Evolutionary conservation across 2,888 invertebrate species (phyloP), one percentile per base, ranked within the genome.

Genomic region (Phyllotreta cruciferae): DNA sequence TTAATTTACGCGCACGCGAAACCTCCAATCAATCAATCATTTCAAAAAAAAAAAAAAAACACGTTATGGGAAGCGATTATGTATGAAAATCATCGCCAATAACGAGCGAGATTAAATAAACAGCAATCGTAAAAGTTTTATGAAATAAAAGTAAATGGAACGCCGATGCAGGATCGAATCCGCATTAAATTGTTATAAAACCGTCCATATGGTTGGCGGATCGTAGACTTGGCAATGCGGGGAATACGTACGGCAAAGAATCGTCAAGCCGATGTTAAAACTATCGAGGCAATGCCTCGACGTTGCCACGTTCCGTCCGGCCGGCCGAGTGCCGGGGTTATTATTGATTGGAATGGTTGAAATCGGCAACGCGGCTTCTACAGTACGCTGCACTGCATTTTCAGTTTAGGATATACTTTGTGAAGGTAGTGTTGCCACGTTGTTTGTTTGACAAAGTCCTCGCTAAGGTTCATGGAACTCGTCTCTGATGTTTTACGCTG

Each of bases 311-410:
- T 65, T 55, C 39, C 54, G 58, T 55, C 37, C 64, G 70, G 68
- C 71, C 71, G 60, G 62, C 72, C 69, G 66, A 75, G 76, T 74
- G 75, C 71, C 72, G 75, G 72, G 75, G 72, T 75, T 71, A 74
- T 77, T 80, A 80, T 80, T 79, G 80, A 80, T 80, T 80, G 74
- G 74, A 74, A 72, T 64, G 69, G 68, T 47, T 66, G 63, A 64
- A 73, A 62, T 64, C 72, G 80, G 79, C 80, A 80, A 79, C 79
- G 64, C 42, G 68, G 79, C 74, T 69, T 77, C 77, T 76, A 78
- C 77, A 78, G 76, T 78, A 79, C 75, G 78, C 78, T 78, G 79
- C 78, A 79, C 76, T 78, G 74, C 71, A 72, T 74, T 74, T 61
- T 64, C 61, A n/a, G 61, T 57, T 66, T 66, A 49, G 63, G 63